A percentile compares a stretch with the other conserved stretches of the same genome.
Conservation (phyloP, 2,113 vertebrate genomes). For the Eurypyga helias region DNA sequence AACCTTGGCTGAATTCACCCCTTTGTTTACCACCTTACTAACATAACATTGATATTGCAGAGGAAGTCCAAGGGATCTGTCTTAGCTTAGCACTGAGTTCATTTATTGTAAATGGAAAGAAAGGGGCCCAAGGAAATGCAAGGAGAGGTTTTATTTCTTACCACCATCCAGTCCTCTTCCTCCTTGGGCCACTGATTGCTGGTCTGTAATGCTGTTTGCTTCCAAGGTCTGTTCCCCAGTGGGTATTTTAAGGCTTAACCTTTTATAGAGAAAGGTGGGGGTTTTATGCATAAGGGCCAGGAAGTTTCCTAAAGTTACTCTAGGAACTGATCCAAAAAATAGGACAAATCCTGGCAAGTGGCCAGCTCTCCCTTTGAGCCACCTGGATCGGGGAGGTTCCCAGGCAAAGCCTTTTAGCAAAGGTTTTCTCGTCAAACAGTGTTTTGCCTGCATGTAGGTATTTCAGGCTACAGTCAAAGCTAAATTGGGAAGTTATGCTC, state of each 20-base stretch:
- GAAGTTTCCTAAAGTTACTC: neutral
- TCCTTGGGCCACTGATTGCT: neutral
- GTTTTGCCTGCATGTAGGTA: neutral
- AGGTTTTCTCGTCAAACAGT: neutral
- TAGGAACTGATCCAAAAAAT: neutral
- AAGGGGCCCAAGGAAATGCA: conserved; percentile 7
- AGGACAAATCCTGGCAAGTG: conserved; percentile 16
- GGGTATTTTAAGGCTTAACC: neutral
- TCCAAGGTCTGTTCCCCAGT: neutral
- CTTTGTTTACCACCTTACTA: neutral
- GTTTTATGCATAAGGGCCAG: neutral
- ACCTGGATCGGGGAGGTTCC: neutral
- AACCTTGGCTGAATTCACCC: neutral
- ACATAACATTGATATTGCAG: neutral
- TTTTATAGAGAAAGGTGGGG: neutral
- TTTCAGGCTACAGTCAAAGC: neutral
- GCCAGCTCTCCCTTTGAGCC: neutral
- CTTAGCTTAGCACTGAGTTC: neutral
- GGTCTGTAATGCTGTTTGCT: neutral
- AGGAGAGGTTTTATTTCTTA: neutral
- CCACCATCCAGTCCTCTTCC: neutral
- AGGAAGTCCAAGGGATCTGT: neutral
- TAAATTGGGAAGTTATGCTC: neutral
- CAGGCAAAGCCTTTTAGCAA: neutral
- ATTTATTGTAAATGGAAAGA: neutral